phyloP scores from a whole-genome alignment of 2,888 invertebrate species.

The Meiosimyza decipiens region DNA sequence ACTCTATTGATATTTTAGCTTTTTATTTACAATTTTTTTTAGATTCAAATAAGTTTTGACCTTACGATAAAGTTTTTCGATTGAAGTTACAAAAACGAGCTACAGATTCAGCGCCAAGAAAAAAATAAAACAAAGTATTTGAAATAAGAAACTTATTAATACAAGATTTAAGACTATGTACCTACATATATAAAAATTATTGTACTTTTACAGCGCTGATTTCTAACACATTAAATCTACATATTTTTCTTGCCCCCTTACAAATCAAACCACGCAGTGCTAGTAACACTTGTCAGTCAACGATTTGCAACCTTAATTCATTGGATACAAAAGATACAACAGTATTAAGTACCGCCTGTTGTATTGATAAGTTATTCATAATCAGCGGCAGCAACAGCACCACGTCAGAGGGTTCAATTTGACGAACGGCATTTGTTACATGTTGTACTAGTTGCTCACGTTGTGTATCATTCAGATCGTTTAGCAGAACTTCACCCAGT shows the following conservation, averaged over 20 bases:
- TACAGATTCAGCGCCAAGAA: too few species aligned
- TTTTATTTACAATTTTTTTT: too few species aligned
- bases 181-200: too few species aligned
- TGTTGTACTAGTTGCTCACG: constrained; percentile 57
- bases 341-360: constrained; percentile 58
- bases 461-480: constrained; percentile 60
- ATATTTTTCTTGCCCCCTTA: background rate
- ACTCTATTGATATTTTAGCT: too few species aligned
- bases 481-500: constrained; percentile 61
- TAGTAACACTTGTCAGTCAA: constrained; percentile 51
- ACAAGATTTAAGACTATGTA: too few species aligned
- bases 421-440: constrained; percentile 56
- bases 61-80: too few species aligned
- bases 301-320: constrained; percentile 59
- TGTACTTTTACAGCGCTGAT: too few species aligned
- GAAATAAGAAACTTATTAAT: too few species aligned
- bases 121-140: too few species aligned
- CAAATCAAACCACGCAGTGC: constrained; percentile 11
- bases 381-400: constrained; percentile 59
- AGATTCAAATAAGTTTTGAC: too few species aligned
- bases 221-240: too few species aligned
- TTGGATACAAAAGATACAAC: constrained; percentile 59
- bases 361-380: constrained; percentile 55
- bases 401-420: constrained; percentile 59
- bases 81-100: too few species aligned